Evolutionary conservation across 2,888 invertebrate species (phyloP).

Genomic region (Ophion slaviceki): DNA sequence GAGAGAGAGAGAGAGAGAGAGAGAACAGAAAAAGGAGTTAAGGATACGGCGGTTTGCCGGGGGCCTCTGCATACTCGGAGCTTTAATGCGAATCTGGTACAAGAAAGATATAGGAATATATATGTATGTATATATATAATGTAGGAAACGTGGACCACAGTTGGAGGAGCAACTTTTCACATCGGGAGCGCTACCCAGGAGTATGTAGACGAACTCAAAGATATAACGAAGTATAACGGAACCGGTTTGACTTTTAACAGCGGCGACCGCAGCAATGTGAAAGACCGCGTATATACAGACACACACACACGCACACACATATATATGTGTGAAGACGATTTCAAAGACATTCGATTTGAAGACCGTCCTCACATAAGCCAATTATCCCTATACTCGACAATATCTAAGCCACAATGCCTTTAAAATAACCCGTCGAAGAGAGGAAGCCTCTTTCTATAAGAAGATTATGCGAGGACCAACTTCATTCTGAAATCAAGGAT

Average conservation of each 20-base stretch:
- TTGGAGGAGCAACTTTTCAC: slow-evolving; percentile 36
- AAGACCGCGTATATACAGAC: not conserved
- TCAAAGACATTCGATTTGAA: not conserved
- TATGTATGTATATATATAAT: not conserved
- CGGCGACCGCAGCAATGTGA: slow-evolving; percentile 2
- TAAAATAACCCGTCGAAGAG: not conserved
- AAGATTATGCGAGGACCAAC: no score
- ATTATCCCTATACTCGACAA: not conserved
- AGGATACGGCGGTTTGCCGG: slow-evolving; percentile 15
- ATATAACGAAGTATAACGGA: slow-evolving; percentile 38
- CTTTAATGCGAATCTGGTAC: slow-evolving; percentile 39
- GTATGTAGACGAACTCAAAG: slow-evolving; percentile 19
- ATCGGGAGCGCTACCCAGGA: not conserved
- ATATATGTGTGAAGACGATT: not conserved
- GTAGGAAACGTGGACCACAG: slow-evolving; percentile 20
- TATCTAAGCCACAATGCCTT: not conserved
- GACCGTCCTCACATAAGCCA: not conserved
- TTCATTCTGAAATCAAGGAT: no score
- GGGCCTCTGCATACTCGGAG: slow-evolving; percentile 33
- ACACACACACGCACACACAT: not conserved
- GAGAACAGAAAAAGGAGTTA: slow-evolving; percentile 31
- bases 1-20: not conserved
- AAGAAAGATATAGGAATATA: slow-evolving; percentile 10
- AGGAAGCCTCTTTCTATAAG: not conserved
- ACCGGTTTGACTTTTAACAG: slow-evolving; percentile 36